Evolutionary conservation across 2,797 vertebrate genomes (phyloP).

Genomic region (Cryptoblepharus egeriae): DNA sequence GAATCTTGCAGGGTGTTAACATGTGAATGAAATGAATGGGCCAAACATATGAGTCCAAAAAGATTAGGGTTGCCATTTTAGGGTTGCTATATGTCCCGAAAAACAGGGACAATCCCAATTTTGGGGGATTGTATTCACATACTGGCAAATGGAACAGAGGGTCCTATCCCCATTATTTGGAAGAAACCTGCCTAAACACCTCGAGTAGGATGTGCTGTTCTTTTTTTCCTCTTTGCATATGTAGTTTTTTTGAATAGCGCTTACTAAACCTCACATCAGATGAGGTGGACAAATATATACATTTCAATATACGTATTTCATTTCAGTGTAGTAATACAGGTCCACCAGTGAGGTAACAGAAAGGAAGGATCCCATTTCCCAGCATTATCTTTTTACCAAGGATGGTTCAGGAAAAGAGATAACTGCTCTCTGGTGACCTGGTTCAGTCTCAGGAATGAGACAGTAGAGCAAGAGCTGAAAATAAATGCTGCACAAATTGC

Average conservation of each 20-base stretch:
- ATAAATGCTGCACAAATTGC: background rate
- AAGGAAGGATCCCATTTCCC: background rate
- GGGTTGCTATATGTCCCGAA: too few relatives aligned
- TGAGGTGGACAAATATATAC: background rate
- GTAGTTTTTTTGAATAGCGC: background rate
- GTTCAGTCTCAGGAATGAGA: background rate
- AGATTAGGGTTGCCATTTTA: too few relatives aligned
- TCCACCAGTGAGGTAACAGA: background rate
- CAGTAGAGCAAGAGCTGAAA: background rate
- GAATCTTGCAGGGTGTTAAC: too few relatives aligned
- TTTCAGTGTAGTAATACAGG: background rate
- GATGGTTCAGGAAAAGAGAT: background rate
- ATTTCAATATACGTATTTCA: background rate
- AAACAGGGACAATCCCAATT: too few relatives aligned
- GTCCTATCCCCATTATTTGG: too few relatives aligned
- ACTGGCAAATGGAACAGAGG: too few relatives aligned
- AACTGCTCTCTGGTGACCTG: too few relatives aligned
- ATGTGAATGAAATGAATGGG: too few relatives aligned
- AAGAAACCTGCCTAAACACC: background rate
- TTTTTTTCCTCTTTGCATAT: background rate
- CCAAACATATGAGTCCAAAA: too few relatives aligned
- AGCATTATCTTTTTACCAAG: background rate
- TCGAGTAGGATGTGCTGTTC: background rate
- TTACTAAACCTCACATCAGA: background rate
- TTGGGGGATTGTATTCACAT: too few relatives aligned